phyloP scores from a whole-genome alignment of 2,888 invertebrate genomes.

The Cyaniris semiargus region DNA sequence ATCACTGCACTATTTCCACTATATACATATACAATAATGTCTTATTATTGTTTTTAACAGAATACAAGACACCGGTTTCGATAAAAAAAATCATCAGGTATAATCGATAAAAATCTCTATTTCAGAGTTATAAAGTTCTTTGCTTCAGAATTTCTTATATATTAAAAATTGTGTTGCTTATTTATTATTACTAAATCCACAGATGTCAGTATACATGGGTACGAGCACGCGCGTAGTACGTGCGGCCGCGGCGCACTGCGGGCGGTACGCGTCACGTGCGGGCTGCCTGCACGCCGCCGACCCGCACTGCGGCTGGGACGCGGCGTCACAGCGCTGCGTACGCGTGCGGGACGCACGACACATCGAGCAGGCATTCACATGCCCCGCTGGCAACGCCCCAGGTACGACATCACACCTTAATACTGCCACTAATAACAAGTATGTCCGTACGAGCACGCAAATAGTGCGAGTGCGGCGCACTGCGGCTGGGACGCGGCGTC shows the following conservation, averaged over 20 bases:
- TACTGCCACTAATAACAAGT: not conserved
- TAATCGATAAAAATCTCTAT: too few species aligned
- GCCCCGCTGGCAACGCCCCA: slow-evolving; percentile 44
- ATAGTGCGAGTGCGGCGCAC: slow-evolving; percentile 74
- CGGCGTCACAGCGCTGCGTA: slow-evolving; percentile 86
- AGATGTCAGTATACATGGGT: slow-evolving; percentile 89
- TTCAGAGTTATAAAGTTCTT: too few species aligned
- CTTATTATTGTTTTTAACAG: too few species aligned
- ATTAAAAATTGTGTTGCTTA: not conserved
- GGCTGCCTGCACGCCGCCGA: slow-evolving; percentile 92
- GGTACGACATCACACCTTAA: slow-evolving; percentile 32
- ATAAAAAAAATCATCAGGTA: too few species aligned
- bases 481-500: slow-evolving; percentile 94
- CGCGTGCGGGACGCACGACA: slow-evolving; percentile 81
- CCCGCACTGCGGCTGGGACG: slow-evolving; percentile 97
- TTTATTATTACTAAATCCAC: slow-evolving; percentile 33
- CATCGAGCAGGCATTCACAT: slow-evolving; percentile 86
- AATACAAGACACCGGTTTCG: too few species aligned
- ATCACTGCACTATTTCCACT: too few species aligned
- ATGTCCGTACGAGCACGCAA: not conserved
- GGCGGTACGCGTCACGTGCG: slow-evolving; percentile 83
- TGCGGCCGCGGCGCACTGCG: slow-evolving; percentile 89
- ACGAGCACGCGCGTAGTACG: slow-evolving; percentile 84
- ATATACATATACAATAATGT: too few species aligned
- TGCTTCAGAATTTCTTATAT: too few species aligned